These are phyloP conservation scores for Tridacna gigas DNA, from an alignment of 2,888 invertebrate species.

Conservation along the genomic window DNA sequence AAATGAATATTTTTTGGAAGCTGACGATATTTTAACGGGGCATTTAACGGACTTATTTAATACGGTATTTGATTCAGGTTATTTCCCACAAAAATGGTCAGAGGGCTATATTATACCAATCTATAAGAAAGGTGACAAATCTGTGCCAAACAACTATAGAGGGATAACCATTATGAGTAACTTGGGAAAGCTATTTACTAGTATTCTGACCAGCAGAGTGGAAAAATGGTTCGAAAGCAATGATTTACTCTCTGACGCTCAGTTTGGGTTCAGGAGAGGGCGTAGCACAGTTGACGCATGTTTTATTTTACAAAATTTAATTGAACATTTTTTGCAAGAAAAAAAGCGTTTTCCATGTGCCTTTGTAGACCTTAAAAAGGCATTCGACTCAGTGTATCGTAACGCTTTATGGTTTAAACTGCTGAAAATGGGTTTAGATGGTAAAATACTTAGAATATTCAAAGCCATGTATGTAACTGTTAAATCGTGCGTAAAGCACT, in stretches of 20 bases:
- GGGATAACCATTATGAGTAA: no score
- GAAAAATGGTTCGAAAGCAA: no score
- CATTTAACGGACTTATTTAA: no score
- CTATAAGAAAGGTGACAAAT: no score
- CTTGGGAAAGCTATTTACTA: constrained; percentile 4
- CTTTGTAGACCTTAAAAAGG: constrained; percentile 22
- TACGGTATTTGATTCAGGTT: no score
- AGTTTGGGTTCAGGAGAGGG: constrained; percentile 20
- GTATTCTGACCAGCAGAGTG: constrained; percentile 1
- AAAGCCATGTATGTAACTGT: constrained; percentile 12
- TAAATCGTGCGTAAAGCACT: no score
- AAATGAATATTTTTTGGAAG: no score
- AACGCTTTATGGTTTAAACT: constrained; percentile 25
- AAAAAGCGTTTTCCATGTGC: not conserved
- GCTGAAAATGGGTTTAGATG: constrained; percentile 20
- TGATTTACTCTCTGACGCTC: not conserved
- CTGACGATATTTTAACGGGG: no score
- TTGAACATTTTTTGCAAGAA: not conserved
- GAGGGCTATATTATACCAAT: no score
- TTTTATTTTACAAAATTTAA: constrained; percentile 3
- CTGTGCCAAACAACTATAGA: no score
- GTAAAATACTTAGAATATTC: constrained; percentile 15
- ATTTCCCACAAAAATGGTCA: no score
- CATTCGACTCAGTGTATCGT: constrained; percentile 21
- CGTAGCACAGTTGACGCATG: not conserved